These are phyloP conservation scores for Microplitis demolitor DNA, from an alignment of 1,140 invertebrate species.

Conservation along the genomic window DNA sequence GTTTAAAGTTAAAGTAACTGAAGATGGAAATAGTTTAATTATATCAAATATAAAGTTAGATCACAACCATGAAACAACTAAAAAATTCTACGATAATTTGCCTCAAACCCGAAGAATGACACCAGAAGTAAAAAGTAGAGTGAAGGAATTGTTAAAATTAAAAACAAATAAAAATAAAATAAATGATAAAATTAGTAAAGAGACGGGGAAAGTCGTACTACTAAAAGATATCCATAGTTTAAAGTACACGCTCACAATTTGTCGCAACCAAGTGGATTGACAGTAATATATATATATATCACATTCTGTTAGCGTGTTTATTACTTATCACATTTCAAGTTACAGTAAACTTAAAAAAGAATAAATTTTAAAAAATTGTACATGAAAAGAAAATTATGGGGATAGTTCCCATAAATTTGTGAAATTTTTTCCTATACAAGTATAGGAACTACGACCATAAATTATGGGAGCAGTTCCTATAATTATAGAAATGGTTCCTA, in stretches of 20 bases:
- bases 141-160: background rate
- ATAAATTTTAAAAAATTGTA: too few relatives aligned
- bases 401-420: too few relatives aligned
- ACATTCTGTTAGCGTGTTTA: constrained; percentile 57
- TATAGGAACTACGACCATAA: too few relatives aligned
- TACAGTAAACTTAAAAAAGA: constrained; percentile 47
- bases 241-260: constrained; percentile 59
- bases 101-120: constrained; percentile 1
- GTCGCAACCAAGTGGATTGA: constrained; percentile 52
- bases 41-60: background rate
- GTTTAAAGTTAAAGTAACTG: background rate
- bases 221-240: constrained; percentile 21
- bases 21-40: background rate
- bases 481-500: too few relatives aligned
- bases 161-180: constrained; percentile 17
- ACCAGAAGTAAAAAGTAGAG: constrained; percentile 1
- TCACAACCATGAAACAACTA: constrained; percentile 12
- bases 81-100: constrained; percentile 12
- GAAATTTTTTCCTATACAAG: too few relatives aligned
- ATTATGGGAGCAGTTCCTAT: too few relatives aligned
- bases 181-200: background rate
- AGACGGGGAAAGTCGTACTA: constrained; percentile 1
- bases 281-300: too few relatives aligned
- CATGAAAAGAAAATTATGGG: too few relatives aligned
- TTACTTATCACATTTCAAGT: constrained; percentile 62